Evolutionary conservation across 64 coral and sea anemone species (phyloP), one percentile per base, ranked within the genome.

Genomic region (Hydrozoanthus tunicans): DNA sequence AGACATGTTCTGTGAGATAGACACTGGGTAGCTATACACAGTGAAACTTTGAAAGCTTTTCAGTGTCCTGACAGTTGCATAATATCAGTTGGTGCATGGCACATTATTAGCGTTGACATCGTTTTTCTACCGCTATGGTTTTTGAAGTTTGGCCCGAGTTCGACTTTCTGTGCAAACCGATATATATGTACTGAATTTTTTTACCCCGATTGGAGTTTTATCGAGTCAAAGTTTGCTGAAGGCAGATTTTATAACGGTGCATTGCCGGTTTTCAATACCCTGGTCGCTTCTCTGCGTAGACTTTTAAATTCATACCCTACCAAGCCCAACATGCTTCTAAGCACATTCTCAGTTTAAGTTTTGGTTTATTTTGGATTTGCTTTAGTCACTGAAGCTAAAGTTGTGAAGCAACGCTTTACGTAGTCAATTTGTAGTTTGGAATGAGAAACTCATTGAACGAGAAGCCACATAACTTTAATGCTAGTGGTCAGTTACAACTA

Each of bases 251-350:
- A 90, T 62, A 92, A 86, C 72, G 91, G 91, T 64, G 79, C 73
- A 65, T 86, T 71, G 62, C 86, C 81, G 74, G 73, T 78, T 66
- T 78, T 84, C 91, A 93, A 86, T 85, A 86, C 82, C 59, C 82
- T 8, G 73, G 90, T 83, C 79, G 70, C 73, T 85, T 77, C 86
- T 92, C 91, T 78, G 26, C 72, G 81, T 86, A 79, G 32, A 77
- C 27, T 76, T 76, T 76, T 2, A 43, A 43, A 43, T 43, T 43
- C 32, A 0, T 43, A 43, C 32, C 32, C 32, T 43, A 43, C 32
- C 32, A 43, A 43, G 32, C 32, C 32, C 32, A 2, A 43, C 2
- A 43, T 43, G 32, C 32, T 43, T 43, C 32, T 43, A 43, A 43
- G 32, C 32, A 43, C 32, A 43, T 43, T 43, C 32, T 43, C 32